phyloP scores from a whole-genome alignment of 2,888 invertebrate species.

The Augiades crinisus region DNA sequence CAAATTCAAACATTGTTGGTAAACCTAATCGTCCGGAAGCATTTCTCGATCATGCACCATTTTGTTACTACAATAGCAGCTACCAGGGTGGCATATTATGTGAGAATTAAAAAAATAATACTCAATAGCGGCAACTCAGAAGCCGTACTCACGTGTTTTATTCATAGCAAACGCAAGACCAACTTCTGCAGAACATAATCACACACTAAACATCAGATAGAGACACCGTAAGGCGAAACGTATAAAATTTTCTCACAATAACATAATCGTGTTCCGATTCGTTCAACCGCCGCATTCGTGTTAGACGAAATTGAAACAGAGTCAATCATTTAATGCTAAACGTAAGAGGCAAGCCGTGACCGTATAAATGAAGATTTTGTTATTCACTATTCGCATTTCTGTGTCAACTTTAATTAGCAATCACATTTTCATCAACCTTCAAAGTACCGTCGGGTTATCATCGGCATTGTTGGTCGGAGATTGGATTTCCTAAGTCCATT shows the following conservation, averaged over 20 bases:
- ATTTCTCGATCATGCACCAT: constrained; percentile 71
- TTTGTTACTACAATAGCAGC: constrained; percentile 56
- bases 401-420: constrained; percentile 80
- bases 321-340: constrained; percentile 79
- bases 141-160: constrained; percentile 70
- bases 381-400: constrained; percentile 73
- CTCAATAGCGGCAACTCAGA: constrained; percentile 37
- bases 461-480: constrained; percentile 58
- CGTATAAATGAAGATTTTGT: constrained; percentile 77
- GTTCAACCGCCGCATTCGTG: constrained; percentile 76
- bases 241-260: constrained; percentile 77
- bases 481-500: constrained; percentile 68
- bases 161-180: constrained; percentile 65
- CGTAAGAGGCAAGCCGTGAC: constrained; percentile 75
- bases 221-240: constrained; percentile 61
- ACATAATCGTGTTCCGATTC: constrained; percentile 76
- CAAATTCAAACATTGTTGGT: constrained; percentile 74
- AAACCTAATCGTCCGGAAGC: constrained; percentile 75
- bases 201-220: constrained; percentile 62
- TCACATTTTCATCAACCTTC: constrained; percentile 74
- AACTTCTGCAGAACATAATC: constrained; percentile 62
- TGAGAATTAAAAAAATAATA: constrained; percentile 42
- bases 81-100: constrained; percentile 64
- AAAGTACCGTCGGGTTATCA: constrained; percentile 63
- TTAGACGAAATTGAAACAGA: constrained; percentile 79